phyloP scores from a whole-genome alignment of 1,140 invertebrate species.

The Oryctes rhinoceros region DNA sequence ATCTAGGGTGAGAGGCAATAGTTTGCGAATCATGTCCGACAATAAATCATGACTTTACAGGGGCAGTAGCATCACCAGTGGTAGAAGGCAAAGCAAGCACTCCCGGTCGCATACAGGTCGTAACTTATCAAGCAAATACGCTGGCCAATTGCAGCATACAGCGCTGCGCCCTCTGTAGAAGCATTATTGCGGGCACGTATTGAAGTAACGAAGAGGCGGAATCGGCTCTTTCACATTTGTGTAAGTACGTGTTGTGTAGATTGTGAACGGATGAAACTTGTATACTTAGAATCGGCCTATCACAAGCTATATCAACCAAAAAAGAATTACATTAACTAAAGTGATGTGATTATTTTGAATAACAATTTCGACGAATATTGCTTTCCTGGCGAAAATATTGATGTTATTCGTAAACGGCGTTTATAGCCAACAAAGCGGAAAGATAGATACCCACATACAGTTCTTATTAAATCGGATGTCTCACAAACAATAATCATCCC shows the following conservation, averaged over 20 bases:
- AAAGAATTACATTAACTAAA: too few species aligned
- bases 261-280: too few species aligned
- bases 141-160: neutral
- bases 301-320: too few species aligned
- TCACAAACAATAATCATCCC: too few species aligned
- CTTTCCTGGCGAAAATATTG: too few species aligned
- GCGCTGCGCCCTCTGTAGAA: neutral
- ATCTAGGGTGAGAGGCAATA: constrained; percentile 20
- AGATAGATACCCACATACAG: too few species aligned
- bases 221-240: neutral
- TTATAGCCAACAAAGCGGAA: too few species aligned
- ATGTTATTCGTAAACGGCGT: too few species aligned
- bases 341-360: too few species aligned
- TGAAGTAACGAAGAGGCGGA: neutral
- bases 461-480: too few species aligned
- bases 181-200: constrained; percentile 7
- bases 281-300: too few species aligned
- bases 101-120: constrained; percentile 7
- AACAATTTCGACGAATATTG: too few species aligned
- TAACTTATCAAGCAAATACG: constrained; percentile 30
- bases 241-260: neutral
- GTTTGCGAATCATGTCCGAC: constrained; percentile 36
- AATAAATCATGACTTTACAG: constrained; percentile 22
- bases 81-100: neutral
- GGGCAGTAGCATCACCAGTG: constrained; percentile 1